A percentile compares a stretch with the other conserved stretches of the same genome.
Conservation (phyloP, 2,888 invertebrate genomes). For the Alcis repandata region DNA sequence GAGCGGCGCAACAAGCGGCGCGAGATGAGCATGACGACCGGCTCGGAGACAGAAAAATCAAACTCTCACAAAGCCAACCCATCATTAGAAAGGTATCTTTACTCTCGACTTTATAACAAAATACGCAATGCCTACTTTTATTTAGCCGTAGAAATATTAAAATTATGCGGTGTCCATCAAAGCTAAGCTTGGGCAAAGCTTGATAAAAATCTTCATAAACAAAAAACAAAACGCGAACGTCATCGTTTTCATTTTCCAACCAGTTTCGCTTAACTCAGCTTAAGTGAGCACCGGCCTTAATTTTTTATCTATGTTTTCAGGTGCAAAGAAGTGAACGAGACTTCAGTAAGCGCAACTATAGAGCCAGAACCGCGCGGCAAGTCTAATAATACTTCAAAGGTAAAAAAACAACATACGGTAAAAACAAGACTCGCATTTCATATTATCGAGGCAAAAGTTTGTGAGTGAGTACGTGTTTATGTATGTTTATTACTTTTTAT, state of each 20-base stretch:
- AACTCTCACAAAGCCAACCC: slow-evolving; percentile 89
- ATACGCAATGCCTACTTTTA: neutral
- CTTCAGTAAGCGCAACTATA: slow-evolving; percentile 64
- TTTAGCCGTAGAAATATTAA: neutral
- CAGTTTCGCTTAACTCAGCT: neutral
- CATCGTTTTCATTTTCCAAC: neutral
- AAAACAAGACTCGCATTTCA: neutral
- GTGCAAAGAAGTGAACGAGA: slow-evolving; percentile 77
- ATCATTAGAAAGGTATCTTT: slow-evolving; percentile 76
- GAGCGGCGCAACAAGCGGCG: slow-evolving; percentile 90
- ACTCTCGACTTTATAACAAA: neutral
- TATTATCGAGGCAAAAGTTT: neutral
- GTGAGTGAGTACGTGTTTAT: neutral
- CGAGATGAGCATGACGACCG: slow-evolving; percentile 89
- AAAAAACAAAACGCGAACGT: too few species aligned
- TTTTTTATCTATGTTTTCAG: slow-evolving; percentile 50
- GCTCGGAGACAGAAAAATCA: slow-evolving; percentile 93
- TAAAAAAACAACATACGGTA: neutral
- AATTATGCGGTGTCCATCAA: too few species aligned
- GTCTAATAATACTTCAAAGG: slow-evolving; percentile 48
- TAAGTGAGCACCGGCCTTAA: neutral
- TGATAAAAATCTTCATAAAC: too few species aligned
- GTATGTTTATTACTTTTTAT: too few species aligned
- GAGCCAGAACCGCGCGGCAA: slow-evolving; percentile 59
- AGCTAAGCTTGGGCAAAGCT: too few species aligned